Evolutionary conservation across 2,888 invertebrate genomes (phyloP).

Genomic region (Ptilodon capucinus): DNA sequence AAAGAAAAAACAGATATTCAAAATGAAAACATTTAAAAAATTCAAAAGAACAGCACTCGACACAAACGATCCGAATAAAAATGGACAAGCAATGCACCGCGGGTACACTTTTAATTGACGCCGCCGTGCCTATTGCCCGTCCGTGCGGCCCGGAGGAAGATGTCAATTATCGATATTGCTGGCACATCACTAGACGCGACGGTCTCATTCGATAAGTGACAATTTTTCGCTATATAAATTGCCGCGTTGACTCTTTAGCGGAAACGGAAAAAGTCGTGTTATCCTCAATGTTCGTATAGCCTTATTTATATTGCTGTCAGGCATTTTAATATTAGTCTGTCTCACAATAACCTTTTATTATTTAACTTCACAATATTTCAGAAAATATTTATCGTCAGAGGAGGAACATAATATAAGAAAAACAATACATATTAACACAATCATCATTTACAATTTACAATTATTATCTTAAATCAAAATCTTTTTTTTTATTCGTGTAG

Average conservation of each 20-base stretch:
- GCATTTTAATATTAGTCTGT: too few species aligned
- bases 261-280: background rate
- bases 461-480: too few species aligned
- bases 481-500: too few species aligned
- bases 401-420: too few species aligned
- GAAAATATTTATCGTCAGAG: too few species aligned
- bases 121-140: slow-evolving; percentile 38
- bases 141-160: slow-evolving; percentile 30
- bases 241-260: background rate
- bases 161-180: slow-evolving; percentile 40
- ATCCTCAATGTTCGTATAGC: too few species aligned
- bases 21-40: background rate
- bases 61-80: background rate
- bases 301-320: too few species aligned
- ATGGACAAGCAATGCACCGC: slow-evolving; percentile 26
- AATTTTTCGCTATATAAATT: background rate
- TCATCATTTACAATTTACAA: too few species aligned
- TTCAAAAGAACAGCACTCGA: background rate
- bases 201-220: background rate
- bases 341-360: too few species aligned
- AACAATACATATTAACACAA: too few species aligned
- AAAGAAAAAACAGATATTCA: too few species aligned
- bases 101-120: slow-evolving; percentile 53
- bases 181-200: slow-evolving; percentile 16
- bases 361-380: too few species aligned